Conservation (phyloP, 2,113 vertebrate genomes). For the Pantherophis guttatus region DNA sequence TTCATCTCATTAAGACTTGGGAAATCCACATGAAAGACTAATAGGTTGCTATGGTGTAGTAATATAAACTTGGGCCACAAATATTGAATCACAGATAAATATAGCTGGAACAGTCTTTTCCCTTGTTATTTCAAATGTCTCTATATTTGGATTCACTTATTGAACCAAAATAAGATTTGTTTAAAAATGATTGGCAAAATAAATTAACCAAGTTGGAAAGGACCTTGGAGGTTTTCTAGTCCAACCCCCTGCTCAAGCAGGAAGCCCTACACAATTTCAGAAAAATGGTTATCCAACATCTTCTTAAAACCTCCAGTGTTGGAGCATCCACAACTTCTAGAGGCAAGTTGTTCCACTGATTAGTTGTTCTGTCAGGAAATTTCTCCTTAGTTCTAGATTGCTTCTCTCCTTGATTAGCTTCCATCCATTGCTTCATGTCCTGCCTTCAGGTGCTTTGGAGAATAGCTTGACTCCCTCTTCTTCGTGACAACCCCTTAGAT, state of each 20-base stretch:
- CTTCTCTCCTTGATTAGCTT: not conserved
- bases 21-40: not conserved
- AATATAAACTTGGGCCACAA: not conserved
- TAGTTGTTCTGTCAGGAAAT: not conserved
- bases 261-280: not conserved
- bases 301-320: not conserved
- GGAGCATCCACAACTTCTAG: too few species aligned
- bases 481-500: not conserved
- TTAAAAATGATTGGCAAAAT: not conserved
- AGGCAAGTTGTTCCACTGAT: not conserved
- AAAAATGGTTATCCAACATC: not conserved
- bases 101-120: not conserved
- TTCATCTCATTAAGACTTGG: not conserved
- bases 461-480: not conserved
- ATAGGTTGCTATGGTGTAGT: not conserved
- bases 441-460: not conserved
- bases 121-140: not conserved
- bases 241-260: not conserved
- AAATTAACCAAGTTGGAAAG: not conserved
- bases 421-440: not conserved
- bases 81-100: not conserved
- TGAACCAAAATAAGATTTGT: not conserved
- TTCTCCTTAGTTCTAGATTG: not conserved
- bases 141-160: not conserved
- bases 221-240: not conserved